Conservation (phyloP, 2,113 vertebrate genomes). For the Protobothrops flavoviridis region DNA sequence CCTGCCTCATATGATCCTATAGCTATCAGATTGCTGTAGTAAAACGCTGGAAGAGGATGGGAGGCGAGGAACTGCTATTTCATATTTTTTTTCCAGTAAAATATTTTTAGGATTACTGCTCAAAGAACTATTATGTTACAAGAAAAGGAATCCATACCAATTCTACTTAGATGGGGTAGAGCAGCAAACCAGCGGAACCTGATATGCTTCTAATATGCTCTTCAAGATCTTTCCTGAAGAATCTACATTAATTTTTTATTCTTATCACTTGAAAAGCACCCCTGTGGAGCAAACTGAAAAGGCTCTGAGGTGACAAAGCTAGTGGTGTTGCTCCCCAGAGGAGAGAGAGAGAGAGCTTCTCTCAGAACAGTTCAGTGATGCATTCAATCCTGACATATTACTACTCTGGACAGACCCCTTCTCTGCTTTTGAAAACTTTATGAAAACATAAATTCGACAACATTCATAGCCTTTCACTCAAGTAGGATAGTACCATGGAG, state of each 20-base stretch:
- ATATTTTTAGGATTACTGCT: neutral
- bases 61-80: neutral
- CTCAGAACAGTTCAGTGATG: slow-evolving; percentile 8
- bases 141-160: neutral
- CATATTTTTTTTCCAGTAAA: neutral
- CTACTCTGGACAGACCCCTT: neutral
- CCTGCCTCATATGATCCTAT: neutral
- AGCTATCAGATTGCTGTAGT: neutral
- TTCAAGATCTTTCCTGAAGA: neutral
- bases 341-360: neutral
- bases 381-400: slow-evolving; percentile 7
- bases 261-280: neutral
- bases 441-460: neutral
- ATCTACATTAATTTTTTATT: neutral
- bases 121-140: neutral
- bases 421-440: neutral
- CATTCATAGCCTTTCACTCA: neutral
- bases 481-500: neutral
- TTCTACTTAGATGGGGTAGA: neutral
- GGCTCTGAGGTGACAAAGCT: neutral
- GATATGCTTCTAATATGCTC: neutral
- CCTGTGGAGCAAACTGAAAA: neutral
- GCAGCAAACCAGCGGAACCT: neutral
- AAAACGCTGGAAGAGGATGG: neutral
- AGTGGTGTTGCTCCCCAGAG: slow-evolving; percentile 1